Base-by-base conservation (phyloP, 2,113 vertebrate genomes). In the Cryptoleucopteryx plumbea region DNA sequence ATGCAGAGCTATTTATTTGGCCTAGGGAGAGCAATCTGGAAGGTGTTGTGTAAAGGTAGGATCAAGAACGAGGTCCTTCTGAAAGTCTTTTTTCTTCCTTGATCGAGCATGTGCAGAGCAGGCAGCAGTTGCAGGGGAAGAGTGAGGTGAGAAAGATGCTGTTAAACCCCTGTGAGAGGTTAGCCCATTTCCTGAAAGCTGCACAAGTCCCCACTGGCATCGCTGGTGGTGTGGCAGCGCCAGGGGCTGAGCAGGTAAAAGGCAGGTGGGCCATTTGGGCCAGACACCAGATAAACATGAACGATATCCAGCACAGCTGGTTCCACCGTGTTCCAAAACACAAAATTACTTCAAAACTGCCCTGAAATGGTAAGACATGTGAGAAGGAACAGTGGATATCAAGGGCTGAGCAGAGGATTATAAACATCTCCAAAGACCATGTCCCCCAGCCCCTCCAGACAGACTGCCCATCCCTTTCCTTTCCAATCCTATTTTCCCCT, bases 41-140 rank as follows among this genome's bases (percentile, higher is more conserved):
- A 85, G 43, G 8, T 52, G 7, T 59, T 79, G 19, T 22, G n/a
- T 77, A 62, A 72, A 86, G 11, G 27, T 22, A 47, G 42, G 58
- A 58, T 83, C 56, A 93, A 65, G 91, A 82, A 2, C 25, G 38
- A 74, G 7, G 36, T 84, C 26, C 52, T 42, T 42, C 42, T 79
- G 36, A 71, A 86, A 6, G 4, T 27, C 27, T 72, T 82, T 85
- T 83, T 79, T n/a, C 5, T 82, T 78, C 38, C 59, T 81, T 2
- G 0, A 0, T 1, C 0, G 0, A 38, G 25, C 1, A 1, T 0
- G 0, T 40, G 27, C n/a, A 40, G n/a, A 66, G 34, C 61, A 86
- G 42, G 36, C 61, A 62, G 56, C 9, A 29, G 6, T 36, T 8
- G 6, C 32, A 67, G 36, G 11, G 29, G 2, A 9, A 8, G 14